phyloP scores from a whole-genome alignment of 2,888 invertebrate species.

The Spodoptera littoralis region DNA sequence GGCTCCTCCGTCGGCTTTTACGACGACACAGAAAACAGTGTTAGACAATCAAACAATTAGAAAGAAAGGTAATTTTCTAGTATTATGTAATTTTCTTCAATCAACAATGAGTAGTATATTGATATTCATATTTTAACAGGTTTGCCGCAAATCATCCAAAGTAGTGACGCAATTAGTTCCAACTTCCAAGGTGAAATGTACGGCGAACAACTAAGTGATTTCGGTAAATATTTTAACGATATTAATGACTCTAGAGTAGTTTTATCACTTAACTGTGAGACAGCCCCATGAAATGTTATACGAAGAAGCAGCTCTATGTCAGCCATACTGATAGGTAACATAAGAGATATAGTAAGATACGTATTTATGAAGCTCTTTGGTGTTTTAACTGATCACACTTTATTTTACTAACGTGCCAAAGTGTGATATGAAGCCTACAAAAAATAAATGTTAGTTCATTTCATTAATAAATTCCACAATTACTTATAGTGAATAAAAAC shows the following conservation, averaged over 20 bases:
- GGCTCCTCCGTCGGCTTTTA: constrained; percentile 93
- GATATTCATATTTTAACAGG: constrained; percentile 65
- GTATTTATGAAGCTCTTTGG: too few relatives aligned
- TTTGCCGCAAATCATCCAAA: constrained; percentile 73
- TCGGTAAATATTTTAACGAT: constrained; percentile 70
- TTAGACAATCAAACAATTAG: constrained; percentile 84
- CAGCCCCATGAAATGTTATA: constrained; percentile 6
- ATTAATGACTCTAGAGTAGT: constrained; percentile 17
- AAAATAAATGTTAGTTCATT: too few relatives aligned
- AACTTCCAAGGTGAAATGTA: constrained; percentile 84
- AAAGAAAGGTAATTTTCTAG: constrained; percentile 77
- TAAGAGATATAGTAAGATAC: too few relatives aligned
- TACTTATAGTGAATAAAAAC: neutral
- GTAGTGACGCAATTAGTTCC: constrained; percentile 82
- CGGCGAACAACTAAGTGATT: constrained; percentile 83
- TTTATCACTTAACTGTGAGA: constrained; percentile 14
- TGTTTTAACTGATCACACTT: too few relatives aligned
- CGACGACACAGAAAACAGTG: constrained; percentile 86
- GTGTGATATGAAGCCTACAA: too few relatives aligned
- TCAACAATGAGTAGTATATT: constrained; percentile 19
- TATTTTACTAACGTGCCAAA: too few relatives aligned
- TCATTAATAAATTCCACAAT: too few relatives aligned
- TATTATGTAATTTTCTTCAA: constrained; percentile 1
- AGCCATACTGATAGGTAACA: too few relatives aligned
- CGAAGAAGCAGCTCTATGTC: too few relatives aligned